phyloP scores from a whole-genome alignment of 2,113 vertebrate species.

The Prunella himalayana region DNA sequence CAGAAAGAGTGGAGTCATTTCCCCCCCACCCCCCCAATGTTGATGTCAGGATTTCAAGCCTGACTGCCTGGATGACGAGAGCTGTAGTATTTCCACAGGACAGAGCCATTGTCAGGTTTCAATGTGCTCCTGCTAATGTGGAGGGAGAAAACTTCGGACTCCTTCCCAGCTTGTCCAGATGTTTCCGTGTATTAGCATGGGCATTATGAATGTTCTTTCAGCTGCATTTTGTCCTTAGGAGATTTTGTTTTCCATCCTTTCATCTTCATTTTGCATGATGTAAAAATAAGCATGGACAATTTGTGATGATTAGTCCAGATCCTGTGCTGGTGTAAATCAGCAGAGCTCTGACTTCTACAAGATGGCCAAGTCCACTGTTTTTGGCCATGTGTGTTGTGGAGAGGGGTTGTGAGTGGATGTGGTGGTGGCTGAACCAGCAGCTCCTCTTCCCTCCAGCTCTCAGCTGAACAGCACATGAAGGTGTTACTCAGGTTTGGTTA shows the following conservation, averaged over 20 bases:
- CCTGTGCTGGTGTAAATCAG: background rate
- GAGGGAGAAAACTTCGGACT: background rate
- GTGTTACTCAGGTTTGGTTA: background rate
- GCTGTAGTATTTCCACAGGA: slow-evolving; percentile 5
- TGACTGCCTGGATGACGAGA: slow-evolving; percentile 8
- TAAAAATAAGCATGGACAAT: background rate
- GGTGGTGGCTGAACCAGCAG: background rate
- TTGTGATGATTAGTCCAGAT: background rate
- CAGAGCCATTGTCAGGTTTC: background rate
- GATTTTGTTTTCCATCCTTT: background rate
- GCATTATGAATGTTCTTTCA: background rate
- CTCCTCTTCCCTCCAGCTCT: background rate
- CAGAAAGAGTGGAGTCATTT: slow-evolving; percentile 22
- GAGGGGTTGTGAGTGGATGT: background rate
- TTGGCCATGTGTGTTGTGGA: background rate
- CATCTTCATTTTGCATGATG: background rate
- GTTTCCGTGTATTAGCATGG: background rate
- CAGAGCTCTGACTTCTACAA: background rate
- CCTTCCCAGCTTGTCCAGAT: background rate
- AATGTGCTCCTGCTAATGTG: background rate
- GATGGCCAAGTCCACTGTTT: rapidly evolving
- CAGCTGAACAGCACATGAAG: background rate
- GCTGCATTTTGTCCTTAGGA: background rate
- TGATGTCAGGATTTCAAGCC: slow-evolving; percentile 39
- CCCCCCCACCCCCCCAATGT: background rate